Percentiles rank a stretch among this genome's conserved stretches.
Evolutionary conservation across 2,113 vertebrate genomes (phyloP).

Genomic region (Proteles cristata): DNA sequence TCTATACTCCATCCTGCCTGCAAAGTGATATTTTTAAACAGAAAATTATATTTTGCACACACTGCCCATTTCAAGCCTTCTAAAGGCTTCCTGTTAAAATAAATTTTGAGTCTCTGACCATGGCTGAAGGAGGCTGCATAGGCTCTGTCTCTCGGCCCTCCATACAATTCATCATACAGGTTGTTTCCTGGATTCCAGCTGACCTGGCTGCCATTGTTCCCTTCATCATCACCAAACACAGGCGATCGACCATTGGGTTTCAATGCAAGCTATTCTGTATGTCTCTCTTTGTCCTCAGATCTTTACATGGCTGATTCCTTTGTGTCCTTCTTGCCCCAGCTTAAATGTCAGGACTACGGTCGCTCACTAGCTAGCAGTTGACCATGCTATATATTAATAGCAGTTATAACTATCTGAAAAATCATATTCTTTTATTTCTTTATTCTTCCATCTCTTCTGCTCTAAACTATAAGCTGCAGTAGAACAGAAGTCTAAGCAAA

Average conservation of each 20-base stretch:
- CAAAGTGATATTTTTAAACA: background rate
- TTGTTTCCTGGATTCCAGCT: background rate
- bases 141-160: background rate
- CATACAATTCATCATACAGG: rapidly evolving
- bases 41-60: background rate
- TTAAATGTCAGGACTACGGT: background rate
- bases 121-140: too few species aligned
- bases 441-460: background rate
- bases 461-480: background rate
- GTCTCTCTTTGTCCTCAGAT: background rate
- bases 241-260: background rate
- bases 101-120: background rate
- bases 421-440: background rate
- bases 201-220: background rate
- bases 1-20: background rate
- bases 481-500: background rate
- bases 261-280: background rate
- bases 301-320: background rate
- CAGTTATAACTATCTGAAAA: background rate
- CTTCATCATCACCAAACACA: background rate
- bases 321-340: background rate
- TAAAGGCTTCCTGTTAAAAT: background rate
- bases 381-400: background rate
- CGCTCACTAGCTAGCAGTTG: background rate
- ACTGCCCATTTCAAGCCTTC: background rate